Evolutionary conservation across 2,888 invertebrate genomes (phyloP).

Genomic region (Cerceris ruficornis): DNA sequence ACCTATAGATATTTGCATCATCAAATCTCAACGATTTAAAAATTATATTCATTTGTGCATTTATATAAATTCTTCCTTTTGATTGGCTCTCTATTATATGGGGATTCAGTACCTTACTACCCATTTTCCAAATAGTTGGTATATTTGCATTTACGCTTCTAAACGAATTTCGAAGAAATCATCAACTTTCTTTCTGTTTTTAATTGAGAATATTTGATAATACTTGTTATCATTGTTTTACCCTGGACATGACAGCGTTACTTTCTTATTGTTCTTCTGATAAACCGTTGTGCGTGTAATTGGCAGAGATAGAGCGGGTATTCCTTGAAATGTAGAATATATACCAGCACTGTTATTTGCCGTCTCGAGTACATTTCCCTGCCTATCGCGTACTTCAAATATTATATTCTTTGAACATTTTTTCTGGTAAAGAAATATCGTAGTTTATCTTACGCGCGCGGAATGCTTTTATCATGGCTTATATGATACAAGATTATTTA

Average conservation of each 20-base stretch:
- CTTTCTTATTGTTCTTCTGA: conserved; percentile 76
- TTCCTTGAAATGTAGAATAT: conserved; percentile 83
- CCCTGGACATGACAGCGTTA: conserved; percentile 83
- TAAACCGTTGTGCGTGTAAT: conserved; percentile 81
- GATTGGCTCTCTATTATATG: conserved; percentile 82
- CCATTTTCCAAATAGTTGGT: conserved; percentile 84
- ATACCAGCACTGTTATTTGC: conserved; percentile 86
- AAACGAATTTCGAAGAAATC: conserved; percentile 21
- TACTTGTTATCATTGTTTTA: conserved; percentile 62
- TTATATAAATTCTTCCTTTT: conserved; percentile 84
- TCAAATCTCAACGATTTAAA: conserved; percentile 82
- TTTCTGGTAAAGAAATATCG: conserved; percentile 69
- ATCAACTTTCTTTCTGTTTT: neutral
- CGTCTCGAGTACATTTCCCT: conserved; percentile 83
- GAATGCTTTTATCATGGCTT: neutral
- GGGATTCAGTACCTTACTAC: conserved; percentile 82
- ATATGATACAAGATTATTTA: neutral
- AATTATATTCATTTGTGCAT: conserved; percentile 84
- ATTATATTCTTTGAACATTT: conserved; percentile 82
- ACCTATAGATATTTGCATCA: conserved; percentile 86
- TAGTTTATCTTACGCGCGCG: conserved; percentile 10
- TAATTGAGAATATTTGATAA: neutral
- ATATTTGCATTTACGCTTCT: conserved; percentile 84
- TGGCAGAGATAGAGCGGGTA: conserved; percentile 81
- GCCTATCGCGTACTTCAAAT: conserved; percentile 83